Conservation (phyloP, 2,113 vertebrate species). For the Phoenicopterus ruber region DNA sequence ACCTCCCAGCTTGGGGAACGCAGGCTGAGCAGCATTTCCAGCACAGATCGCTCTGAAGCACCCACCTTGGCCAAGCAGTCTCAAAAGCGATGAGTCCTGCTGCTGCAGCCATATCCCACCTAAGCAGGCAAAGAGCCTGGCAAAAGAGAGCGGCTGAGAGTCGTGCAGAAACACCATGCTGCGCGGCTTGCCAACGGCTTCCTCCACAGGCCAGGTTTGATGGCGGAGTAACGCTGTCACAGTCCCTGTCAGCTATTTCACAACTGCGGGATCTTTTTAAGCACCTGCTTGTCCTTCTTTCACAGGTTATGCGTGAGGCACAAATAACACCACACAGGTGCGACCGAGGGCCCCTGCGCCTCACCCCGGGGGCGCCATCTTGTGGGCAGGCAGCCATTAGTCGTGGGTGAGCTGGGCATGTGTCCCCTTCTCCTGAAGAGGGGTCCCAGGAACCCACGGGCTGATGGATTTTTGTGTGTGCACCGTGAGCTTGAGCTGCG, state of each 20-base stretch:
- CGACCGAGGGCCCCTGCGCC: accelerated
- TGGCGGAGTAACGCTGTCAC: neutral
- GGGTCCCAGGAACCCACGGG: neutral
- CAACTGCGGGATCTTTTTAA: neutral
- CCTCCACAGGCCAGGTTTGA: neutral
- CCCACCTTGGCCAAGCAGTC: neutral
- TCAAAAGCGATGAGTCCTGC: neutral
- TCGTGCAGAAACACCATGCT: neutral
- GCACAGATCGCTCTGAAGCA: accelerated
- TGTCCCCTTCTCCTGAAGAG: neutral
- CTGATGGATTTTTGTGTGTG: neutral
- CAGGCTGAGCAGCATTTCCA: neutral
- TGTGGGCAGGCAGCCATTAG: neutral
- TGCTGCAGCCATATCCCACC: neutral
- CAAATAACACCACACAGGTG: no score
- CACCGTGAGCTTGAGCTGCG: accelerated
- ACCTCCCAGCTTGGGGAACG: accelerated
- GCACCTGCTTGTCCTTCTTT: neutral
- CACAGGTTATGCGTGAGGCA: neutral
- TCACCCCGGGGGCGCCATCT: accelerated
- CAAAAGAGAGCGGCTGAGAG: neutral
- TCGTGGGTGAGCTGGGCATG: accelerated
- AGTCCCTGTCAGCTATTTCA: neutral
- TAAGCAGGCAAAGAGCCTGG: accelerated
- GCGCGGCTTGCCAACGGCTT: neutral